These are phyloP conservation scores for Masnerella sp. DNA, from an alignment of 2,888 invertebrate species.

Conservation along the genomic window DNA sequence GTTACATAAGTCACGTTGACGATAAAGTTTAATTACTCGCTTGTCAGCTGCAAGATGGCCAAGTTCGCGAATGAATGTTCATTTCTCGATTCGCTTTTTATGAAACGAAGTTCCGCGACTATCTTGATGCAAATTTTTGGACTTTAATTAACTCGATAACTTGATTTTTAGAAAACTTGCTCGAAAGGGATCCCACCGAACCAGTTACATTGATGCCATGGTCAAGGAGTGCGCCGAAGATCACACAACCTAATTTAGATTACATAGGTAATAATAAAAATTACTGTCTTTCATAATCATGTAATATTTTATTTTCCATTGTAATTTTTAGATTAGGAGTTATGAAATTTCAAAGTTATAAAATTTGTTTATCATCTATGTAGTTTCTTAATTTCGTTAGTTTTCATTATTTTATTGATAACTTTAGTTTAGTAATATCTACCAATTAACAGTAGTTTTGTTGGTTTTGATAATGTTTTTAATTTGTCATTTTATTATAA, in stretches of 20 bases:
- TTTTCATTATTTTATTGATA: too few species aligned
- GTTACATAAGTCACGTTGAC: slow-evolving; percentile 28
- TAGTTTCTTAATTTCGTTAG: too few species aligned
- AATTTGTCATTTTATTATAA: too few species aligned
- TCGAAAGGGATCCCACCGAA: slow-evolving; percentile 58
- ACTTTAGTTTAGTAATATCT: too few species aligned
- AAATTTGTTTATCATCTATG: too few species aligned
- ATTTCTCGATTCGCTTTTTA: neutral
- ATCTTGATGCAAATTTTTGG: neutral
- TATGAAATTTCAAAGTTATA: too few species aligned
- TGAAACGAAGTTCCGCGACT: neutral
- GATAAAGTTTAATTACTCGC: slow-evolving; percentile 43
- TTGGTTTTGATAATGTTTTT: too few species aligned
- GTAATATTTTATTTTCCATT: too few species aligned
- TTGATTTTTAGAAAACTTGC: slow-evolving; percentile 38
- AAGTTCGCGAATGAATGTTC: slow-evolving; percentile 15
- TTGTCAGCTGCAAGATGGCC: slow-evolving; percentile 5
- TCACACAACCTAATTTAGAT: slow-evolving; percentile 96
- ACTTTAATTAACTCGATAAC: neutral
- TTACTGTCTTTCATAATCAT: too few species aligned
- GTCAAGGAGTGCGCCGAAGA: slow-evolving; percentile 93
- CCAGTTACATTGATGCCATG: slow-evolving; percentile 78
- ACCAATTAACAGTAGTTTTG: too few species aligned
- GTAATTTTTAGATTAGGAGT: too few species aligned
- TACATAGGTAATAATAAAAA: slow-evolving; percentile 93